phyloP scores from a whole-genome alignment of 2,113 vertebrate species.

The Nothocercus julius region DNA sequence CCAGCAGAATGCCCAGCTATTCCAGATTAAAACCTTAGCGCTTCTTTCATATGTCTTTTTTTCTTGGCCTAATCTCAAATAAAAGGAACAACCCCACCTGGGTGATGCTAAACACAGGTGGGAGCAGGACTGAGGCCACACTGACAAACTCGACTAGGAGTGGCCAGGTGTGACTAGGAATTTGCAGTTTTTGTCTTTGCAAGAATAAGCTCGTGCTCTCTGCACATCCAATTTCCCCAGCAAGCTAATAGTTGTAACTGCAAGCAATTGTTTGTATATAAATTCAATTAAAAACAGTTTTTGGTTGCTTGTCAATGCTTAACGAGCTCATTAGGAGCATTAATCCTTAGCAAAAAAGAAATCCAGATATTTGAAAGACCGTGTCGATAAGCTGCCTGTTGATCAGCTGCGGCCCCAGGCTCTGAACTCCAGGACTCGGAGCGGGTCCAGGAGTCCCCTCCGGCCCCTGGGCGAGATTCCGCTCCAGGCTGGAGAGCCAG shows the following conservation, averaged over 20 bases:
- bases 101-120: not conserved
- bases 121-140: not conserved
- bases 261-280: conserved; percentile 43
- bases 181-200: not conserved
- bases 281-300: conserved; percentile 64
- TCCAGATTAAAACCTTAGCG: not conserved
- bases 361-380: not conserved
- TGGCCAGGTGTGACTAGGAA: not conserved
- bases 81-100: not conserved
- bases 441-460: not conserved
- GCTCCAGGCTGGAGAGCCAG: not conserved
- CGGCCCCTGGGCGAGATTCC: not conserved
- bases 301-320: conserved; percentile 45
- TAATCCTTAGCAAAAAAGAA: not conserved
- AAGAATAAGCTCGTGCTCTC: not conserved
- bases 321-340: conserved; percentile 44
- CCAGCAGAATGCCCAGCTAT: not conserved
- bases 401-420: not conserved
- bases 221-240: not conserved
- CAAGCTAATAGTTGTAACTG: conserved; percentile 31
- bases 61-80: not conserved
- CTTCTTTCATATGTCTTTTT: not conserved
- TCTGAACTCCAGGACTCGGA: too few relatives aligned
- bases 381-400: not conserved
- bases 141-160: not conserved